Evolutionary conservation across 2,113 vertebrate genomes (phyloP), one percentile per base, ranked within the genome.

Genomic region (Solea solea): DNA sequence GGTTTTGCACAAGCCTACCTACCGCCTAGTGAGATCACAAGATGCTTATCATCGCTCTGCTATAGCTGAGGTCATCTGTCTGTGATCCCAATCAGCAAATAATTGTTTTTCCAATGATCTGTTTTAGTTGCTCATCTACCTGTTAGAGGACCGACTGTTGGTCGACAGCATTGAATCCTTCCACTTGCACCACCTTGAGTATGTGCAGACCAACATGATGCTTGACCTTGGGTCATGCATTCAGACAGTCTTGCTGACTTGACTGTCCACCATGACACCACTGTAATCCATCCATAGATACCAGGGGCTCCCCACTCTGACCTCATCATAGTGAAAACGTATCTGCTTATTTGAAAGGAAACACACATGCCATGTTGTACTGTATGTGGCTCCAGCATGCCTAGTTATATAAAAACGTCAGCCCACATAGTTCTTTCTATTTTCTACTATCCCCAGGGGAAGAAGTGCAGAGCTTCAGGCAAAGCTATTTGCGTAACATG

Each of bases 311-410:
- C 52, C 59, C 13, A 8, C 10, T 44, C 49, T 80, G 64, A 72
- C 72, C 59, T 84, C 69, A 72, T 84, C 69, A 72, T 16, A 45
- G 21, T 50, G 41, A 60, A 76, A 84, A 69, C 51, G 69, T 44
- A 45, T 48, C 52, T 44, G 27, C 45, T 25, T n/a, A 41, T 61
- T 73, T 74, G 51, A 62, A 53, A 54, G 70, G 42, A 80, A 66
- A 52, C 62, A 66, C 16, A 52, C 51, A 41, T 34, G 13, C 8
- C 2, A 21, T 21, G 21, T 21, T 21, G 1, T 21, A 28, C 46
- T 34, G 51, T 60, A 67, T 2, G 39, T 67, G 65, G 71, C 46
- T 64, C 28, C 10, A 56, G 11, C 45, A 44, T 34, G 34, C 44
- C 11, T 45, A 5, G 44, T 45, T 10, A 45, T 3, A 45, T 10